These are phyloP conservation scores for Tupaia tana DNA, from an alignment of 2,113 vertebrate genomes.

Conservation along the genomic window DNA sequence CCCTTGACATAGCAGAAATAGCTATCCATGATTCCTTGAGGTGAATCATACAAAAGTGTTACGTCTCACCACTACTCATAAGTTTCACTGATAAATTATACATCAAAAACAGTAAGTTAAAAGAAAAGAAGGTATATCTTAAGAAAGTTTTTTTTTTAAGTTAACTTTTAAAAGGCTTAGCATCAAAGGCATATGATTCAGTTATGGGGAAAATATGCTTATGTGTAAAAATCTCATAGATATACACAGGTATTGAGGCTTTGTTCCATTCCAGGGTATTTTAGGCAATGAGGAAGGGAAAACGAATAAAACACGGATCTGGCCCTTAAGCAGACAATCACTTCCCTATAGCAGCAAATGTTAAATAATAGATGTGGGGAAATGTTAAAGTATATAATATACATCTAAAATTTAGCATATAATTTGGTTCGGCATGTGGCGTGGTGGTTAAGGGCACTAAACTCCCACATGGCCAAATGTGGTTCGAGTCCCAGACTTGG, in stretches of 20 bases:
- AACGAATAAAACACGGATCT: neutral
- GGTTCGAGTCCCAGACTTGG: too few relatives aligned
- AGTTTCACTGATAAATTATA: neutral
- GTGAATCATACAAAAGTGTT: neutral
- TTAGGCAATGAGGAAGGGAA: neutral
- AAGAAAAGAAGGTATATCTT: neutral
- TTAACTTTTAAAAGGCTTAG: slow-evolving; percentile 12
- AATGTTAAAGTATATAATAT: neutral
- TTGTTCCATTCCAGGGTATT: neutral
- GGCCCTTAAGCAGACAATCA: neutral
- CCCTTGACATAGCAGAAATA: neutral
- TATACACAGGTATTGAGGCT: neutral
- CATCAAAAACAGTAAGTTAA: neutral
- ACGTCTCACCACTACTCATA: neutral
- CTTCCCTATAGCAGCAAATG: neutral
- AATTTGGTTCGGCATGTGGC: too few relatives aligned
- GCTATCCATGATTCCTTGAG: neutral
- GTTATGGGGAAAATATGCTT: neutral
- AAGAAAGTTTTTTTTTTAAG: neutral
- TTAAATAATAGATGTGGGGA: neutral
- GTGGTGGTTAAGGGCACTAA: too few relatives aligned
- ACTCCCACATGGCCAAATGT: too few relatives aligned
- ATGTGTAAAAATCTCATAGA: neutral
- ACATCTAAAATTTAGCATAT: neutral
- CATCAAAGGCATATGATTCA: neutral